A percentile compares a stretch with the other conserved stretches of the same genome.
Conservation (phyloP, 2,888 invertebrate genomes). For the Limenitis camilla region DNA sequence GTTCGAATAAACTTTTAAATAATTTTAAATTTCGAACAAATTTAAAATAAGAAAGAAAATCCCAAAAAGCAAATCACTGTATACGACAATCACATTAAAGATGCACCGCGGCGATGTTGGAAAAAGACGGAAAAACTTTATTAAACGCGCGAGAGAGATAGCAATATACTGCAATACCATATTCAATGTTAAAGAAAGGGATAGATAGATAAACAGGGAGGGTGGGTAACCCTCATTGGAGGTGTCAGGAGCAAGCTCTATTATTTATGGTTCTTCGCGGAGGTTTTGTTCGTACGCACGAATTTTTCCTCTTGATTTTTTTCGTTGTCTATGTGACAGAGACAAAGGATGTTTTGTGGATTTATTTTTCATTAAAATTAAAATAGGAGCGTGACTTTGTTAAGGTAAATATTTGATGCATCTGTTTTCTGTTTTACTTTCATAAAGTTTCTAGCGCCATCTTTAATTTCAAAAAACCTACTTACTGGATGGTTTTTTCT, state of each 20-base stretch:
- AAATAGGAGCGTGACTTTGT: too few relatives aligned
- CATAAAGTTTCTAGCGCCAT: too few relatives aligned
- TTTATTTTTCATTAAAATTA: too few relatives aligned
- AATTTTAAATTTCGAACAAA: constrained; percentile 1
- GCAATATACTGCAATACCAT: background rate
- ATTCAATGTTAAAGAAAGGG: background rate
- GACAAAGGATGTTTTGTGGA: background rate
- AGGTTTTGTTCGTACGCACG: constrained; percentile 15
- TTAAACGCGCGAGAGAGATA: background rate
- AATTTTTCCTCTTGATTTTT: constrained; percentile 14
- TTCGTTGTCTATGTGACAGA: background rate
- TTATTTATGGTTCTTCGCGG: constrained; percentile 47
- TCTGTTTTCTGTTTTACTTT: too few relatives aligned
- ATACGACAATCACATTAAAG: constrained; percentile 24
- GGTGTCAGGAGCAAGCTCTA: constrained; percentile 56
- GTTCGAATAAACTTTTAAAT: background rate
- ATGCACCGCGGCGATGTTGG: constrained; percentile 12
- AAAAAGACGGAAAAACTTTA: background rate
- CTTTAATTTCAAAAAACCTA: too few relatives aligned
- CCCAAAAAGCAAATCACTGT: constrained; percentile 21
- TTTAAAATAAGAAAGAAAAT: constrained; percentile 31
- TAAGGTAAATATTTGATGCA: too few relatives aligned
- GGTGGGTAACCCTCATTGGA: constrained; percentile 44
- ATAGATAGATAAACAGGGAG: constrained; percentile 1
- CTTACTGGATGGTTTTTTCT: too few relatives aligned